Evolutionary conservation across 2,797 vertebrate species (phyloP), one percentile per base, ranked within the genome.

Genomic region (Pelobates cultripes): DNA sequence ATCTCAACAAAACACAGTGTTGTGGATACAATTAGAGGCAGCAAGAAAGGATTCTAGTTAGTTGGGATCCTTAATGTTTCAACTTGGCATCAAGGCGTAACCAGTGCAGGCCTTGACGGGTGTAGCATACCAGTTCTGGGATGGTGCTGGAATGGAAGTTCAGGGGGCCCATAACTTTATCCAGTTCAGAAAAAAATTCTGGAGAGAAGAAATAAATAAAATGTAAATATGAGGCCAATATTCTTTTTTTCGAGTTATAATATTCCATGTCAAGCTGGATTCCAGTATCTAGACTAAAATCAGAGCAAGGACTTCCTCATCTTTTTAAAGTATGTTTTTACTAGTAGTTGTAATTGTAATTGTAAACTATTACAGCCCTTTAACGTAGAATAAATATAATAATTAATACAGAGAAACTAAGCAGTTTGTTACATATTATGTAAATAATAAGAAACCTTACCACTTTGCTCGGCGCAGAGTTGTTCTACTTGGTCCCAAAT

Each of bases 401-500:
- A 28, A 28, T 28, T 28, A 28, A 28, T 28, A 28, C 28, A 28
- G 28, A 28, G 28, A 28, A 28, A 28, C 28, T 28, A 28, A 28
- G 28, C 2, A 28, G 28, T 28, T 28, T 28, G 2, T 28, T 28
- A 28, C 28, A 28, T 14, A 55, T 28, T 28, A 28, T 28, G 28
- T 28, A 28, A 28, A 28, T 28, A 28, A 28, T 28, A 28, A 28
- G 6, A 42, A 41, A 44, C 72, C 69, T 85, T 84, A 98, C 98
- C 98, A 95, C 95, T 98, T 92, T 99, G 97, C 71, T 99, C 98
- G 92, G 95, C 97, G 67, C 96, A 94, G 74, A 98, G 94, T 86
- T 99, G 98, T 85, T 99, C 98, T 0, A 97, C 97, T 94, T 99
- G 98, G 92, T 99, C 98, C 98, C 98, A 99, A 86, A 99, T 97